phyloP scores from a whole-genome alignment of 1,140 invertebrate species.

The Cotesia vestalis region DNA sequence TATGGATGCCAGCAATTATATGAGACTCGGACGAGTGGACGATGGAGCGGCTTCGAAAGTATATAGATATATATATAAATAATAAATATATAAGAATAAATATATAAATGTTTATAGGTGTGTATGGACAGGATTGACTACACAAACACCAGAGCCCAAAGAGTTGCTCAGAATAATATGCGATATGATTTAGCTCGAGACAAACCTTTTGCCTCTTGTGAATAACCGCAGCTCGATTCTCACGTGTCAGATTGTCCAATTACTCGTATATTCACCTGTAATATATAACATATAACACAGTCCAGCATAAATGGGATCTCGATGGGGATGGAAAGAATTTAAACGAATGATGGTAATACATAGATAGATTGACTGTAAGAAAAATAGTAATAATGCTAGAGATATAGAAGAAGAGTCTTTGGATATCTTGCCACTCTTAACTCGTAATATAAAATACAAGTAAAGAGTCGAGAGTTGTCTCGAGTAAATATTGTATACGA shows the following conservation, averaged over 20 bases:
- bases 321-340: not conserved
- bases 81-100: constrained; percentile 35
- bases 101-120: constrained; percentile 19
- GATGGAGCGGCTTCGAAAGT: constrained; percentile 52
- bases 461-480: constrained; percentile 2
- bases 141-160: no score
- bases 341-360: no score
- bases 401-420: no score
- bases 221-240: no score
- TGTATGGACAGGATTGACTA: no score
- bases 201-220: not conserved
- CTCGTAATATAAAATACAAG: not conserved
- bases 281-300: no score
- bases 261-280: no score
- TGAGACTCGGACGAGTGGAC: constrained; percentile 53
- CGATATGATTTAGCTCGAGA: constrained; percentile 45
- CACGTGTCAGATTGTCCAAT: no score
- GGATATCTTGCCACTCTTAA: no score
- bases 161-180: constrained; percentile 41
- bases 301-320: not conserved
- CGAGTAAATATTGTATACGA: not conserved
- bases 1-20: constrained; percentile 67
- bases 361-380: no score
- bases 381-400: no score
- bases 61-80: constrained; percentile 46